Evolutionary conservation across 2,113 vertebrate species (phyloP).

Genomic region (Macquaria australasica): DNA sequence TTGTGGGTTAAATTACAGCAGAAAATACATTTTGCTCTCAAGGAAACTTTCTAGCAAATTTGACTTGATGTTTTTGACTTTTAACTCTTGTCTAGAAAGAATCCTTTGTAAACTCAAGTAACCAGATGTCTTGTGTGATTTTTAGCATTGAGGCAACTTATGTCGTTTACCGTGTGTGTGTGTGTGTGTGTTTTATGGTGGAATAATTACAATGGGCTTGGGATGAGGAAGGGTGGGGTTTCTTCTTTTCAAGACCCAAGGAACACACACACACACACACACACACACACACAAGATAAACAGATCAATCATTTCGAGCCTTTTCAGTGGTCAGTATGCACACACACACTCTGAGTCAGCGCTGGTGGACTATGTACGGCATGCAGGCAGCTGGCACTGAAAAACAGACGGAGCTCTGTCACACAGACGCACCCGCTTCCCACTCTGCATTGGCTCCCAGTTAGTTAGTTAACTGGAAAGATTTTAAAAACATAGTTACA

Average conservation of each 20-base stretch:
- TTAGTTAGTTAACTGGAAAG: not conserved
- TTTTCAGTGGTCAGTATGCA: not conserved
- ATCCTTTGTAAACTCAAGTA: not conserved
- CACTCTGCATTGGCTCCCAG: not conserved
- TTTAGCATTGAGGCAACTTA: not conserved
- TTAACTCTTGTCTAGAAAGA: not conserved
- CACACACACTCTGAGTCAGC: not conserved
- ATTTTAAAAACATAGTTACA: not conserved
- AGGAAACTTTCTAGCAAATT: not conserved
- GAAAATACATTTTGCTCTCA: not conserved
- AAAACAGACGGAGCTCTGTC: not conserved
- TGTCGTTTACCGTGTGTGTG: not conserved
- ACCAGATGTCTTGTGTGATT: not conserved
- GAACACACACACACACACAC: conserved; percentile 2
- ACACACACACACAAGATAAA: not conserved
- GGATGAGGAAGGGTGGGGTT: not conserved
- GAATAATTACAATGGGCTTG: not conserved
- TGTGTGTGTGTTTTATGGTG: not conserved
- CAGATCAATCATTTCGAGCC: not conserved
- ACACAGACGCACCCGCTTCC: not conserved
- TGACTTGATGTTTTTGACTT: not conserved
- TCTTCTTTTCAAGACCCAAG: not conserved
- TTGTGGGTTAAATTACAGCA: not conserved
- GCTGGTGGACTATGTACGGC: not conserved
- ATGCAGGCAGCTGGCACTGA: not conserved